Conservation (phyloP, 2,888 invertebrate genomes). For the Odontomyia ornata region DNA sequence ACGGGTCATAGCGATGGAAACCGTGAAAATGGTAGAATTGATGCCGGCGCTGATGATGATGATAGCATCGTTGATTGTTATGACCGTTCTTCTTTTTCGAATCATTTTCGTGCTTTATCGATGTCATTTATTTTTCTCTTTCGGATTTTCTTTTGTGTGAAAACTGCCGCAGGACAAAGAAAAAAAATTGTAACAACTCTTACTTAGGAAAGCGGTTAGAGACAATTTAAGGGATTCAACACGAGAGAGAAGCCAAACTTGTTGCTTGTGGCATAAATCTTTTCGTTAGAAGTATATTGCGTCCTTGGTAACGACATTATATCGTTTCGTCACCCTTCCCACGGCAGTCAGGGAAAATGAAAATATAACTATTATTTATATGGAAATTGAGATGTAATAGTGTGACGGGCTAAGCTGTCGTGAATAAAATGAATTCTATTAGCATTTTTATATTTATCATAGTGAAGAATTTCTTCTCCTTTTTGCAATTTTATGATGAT, state of each 20-base stretch:
- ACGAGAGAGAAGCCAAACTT: neutral
- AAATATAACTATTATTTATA: slow-evolving; percentile 25
- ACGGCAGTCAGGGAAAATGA: neutral
- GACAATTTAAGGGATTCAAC: neutral
- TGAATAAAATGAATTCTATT: neutral
- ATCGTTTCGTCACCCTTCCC: neutral
- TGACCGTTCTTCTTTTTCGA: slow-evolving; percentile 10
- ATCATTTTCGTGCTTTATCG: slow-evolving; percentile 24
- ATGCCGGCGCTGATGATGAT: neutral
- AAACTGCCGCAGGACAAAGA: no score
- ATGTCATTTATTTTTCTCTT: slow-evolving; percentile 17
- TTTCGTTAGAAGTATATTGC: neutral
- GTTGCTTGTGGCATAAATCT: slow-evolving; percentile 26
- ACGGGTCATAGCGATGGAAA: neutral
- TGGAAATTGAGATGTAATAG: slow-evolving; percentile 28
- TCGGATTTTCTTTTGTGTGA: neutral
- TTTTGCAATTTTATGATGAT: no score
- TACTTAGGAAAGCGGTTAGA: neutral
- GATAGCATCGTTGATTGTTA: slow-evolving; percentile 24
- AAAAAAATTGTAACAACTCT: no score
- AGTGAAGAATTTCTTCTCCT: no score
- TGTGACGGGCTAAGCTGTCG: neutral
- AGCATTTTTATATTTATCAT: slow-evolving; percentile 3
- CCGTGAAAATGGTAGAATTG: neutral
- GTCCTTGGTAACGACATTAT: neutral